Conservation (phyloP, 1,140 invertebrate genomes). For the Lepidurus apus region DNA sequence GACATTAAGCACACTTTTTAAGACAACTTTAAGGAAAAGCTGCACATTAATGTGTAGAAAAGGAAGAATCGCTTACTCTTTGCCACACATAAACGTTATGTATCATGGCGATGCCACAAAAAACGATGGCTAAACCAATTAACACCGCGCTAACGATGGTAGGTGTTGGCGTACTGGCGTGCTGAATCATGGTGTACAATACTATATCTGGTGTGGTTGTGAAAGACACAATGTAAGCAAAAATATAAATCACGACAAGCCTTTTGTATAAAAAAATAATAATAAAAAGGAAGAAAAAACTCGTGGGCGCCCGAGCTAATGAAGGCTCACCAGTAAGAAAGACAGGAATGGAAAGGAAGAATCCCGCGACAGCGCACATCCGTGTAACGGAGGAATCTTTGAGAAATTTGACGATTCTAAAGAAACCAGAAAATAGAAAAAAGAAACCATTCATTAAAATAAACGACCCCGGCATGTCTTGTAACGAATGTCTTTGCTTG, state of each 20-base stretch:
- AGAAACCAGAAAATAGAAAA: conserved; percentile 45
- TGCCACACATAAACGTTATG: conserved; percentile 93
- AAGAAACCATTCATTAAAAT: background rate
- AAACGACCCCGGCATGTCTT: background rate
- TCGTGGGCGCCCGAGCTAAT: background rate
- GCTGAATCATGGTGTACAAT: conserved; percentile 84
- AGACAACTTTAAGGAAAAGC: too few species aligned
- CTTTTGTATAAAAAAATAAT: background rate
- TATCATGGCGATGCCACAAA: conserved; percentile 86
- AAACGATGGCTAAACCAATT: conserved; percentile 80
- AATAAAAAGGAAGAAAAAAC: background rate
- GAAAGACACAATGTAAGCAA: conserved; percentile 11
- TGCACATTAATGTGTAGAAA: background rate
- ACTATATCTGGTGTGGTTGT: conserved; percentile 68
- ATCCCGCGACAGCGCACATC: conserved; percentile 83
- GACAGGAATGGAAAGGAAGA: conserved; percentile 88
- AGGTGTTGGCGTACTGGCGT: conserved; percentile 70
- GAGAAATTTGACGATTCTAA: conserved; percentile 81
- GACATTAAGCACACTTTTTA: background rate
- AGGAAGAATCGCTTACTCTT: conserved; percentile 56
- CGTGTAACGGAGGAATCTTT: conserved; percentile 81
- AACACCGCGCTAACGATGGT: conserved; percentile 82
- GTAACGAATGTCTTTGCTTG: background rate
- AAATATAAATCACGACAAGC: too few species aligned
- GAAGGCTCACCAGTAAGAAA: conserved; percentile 73